Percentiles rank a stretch among this genome's conserved stretches.
phyloP scores from a whole-genome alignment of 2,797 vertebrate species.

The Lagorchestes hirsutus region DNA sequence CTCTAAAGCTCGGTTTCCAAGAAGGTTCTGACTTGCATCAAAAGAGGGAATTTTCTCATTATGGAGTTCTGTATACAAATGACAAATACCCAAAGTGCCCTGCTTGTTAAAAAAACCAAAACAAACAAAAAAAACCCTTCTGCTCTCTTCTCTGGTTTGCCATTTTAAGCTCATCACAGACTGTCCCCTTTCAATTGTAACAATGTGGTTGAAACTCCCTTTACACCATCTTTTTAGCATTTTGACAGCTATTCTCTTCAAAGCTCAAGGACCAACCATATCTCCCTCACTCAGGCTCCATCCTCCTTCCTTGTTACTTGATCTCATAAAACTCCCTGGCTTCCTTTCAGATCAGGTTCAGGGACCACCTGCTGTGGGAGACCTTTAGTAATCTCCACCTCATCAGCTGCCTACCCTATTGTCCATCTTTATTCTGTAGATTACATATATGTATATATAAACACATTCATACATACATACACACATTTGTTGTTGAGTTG shows the following conservation, averaged over 20 bases:
- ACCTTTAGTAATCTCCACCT: background rate
- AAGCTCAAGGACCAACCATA: background rate
- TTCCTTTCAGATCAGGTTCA: background rate
- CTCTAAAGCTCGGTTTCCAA: background rate
- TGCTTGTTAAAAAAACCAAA: background rate
- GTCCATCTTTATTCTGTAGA: background rate
- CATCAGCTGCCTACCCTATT: background rate
- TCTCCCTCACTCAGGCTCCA: background rate
- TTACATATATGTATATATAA: background rate
- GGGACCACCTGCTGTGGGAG: background rate
- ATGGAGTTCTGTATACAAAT: background rate
- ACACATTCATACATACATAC: background rate
- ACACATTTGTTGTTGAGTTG: background rate
- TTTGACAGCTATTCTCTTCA: background rate
- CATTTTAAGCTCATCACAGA: background rate
- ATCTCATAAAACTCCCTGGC: background rate
- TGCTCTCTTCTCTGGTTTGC: background rate
- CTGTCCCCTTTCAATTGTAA: background rate
- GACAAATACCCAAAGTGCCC: background rate
- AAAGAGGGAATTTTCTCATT: background rate
- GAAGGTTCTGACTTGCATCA: background rate
- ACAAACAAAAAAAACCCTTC: too few species aligned
- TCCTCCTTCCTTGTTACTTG: background rate
- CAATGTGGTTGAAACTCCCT: background rate
- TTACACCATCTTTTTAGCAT: background rate